Conservation (phyloP, 1,140 invertebrate species). For the Tyrophagus putrescentiae region DNA sequence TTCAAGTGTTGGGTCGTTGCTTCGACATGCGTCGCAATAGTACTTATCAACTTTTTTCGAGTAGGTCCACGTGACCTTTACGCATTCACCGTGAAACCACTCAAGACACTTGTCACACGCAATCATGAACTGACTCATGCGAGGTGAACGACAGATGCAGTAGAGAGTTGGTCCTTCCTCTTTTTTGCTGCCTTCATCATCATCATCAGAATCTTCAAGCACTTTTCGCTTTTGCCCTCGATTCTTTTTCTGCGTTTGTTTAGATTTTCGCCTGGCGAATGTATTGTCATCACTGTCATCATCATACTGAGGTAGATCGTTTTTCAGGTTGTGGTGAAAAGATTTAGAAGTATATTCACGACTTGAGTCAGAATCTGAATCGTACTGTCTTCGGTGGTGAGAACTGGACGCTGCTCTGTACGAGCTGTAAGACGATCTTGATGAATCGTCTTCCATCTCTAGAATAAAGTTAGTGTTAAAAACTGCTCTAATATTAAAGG, state of each 20-base stretch:
- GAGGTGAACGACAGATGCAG: conserved; percentile 82
- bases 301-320: not conserved
- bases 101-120: conserved; percentile 93
- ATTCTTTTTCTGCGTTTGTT: not conserved
- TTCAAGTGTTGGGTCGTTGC: conserved; percentile 61
- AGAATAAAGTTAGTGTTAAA: not conserved
- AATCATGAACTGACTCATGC: conserved; percentile 90
- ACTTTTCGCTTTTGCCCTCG: not conserved
- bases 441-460: not conserved
- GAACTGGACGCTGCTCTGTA: too few relatives aligned
- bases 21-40: conserved; percentile 50
- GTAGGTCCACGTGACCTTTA: conserved; percentile 80
- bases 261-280: not conserved
- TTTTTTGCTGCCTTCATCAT: conserved; percentile 36
- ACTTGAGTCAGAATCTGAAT: not conserved
- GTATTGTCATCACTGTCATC: conserved; percentile 12
- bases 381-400: too few relatives aligned
- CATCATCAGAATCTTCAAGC: not conserved
- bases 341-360: not conserved
- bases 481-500: not conserved
- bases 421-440: not conserved
- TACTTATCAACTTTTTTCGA: conserved; percentile 84
- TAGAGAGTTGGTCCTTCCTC: too few relatives aligned
- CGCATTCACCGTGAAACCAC: conserved; percentile 97
- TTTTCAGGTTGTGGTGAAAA: too few relatives aligned